Evolutionary conservation across 2,113 vertebrate species (phyloP), one percentile per base, ranked within the genome.

Genomic region (Peucedramus taeniatus): DNA sequence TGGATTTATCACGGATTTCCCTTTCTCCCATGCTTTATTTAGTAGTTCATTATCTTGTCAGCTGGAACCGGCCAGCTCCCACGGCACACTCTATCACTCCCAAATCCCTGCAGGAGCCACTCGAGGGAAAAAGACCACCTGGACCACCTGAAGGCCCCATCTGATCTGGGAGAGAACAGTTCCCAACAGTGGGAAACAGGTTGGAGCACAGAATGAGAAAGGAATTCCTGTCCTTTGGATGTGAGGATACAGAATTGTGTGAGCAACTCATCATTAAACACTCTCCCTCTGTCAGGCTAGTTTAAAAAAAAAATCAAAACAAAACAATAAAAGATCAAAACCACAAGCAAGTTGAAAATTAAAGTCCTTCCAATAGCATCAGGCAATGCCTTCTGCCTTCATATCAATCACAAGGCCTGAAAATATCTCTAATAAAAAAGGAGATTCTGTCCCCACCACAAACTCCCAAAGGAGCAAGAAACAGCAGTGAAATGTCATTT

Each of bases 1-100:
- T 93, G 83, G 94, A 94, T 96, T 97, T 95, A 96, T 96, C 89
- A 92, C 4, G n/a, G 47, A 75, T 93, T 93, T 97, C 83, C 76
- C 89, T 93, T 90, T 88, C 75, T 74, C 74, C 83, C 22, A 2
- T 94, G 90, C 93, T 94, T 96, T 89, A 95, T 93, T 79, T 89
- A 87, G 71, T 93, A 90, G 94, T 97, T 96, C 95, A 88, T 96
- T 96, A 96, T 96, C 94, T 95, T 96, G 94, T 93, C 94, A 93
- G 80, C 76, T 77, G 80, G 91, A 96, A 71, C 84, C 2, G 17
- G 66, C 54, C 35, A 37, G 93, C 80, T 96, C 86, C 87, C 71
- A 76, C 18, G 13, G 76, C 94, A 64, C 63, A 54, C 81, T 97
- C 83, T 60, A 82, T 95, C 95, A 94, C 54, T 68, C 31, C 3